phyloP scores from a whole-genome alignment of 2,888 invertebrate genomes.

The Anorthoa munda region DNA sequence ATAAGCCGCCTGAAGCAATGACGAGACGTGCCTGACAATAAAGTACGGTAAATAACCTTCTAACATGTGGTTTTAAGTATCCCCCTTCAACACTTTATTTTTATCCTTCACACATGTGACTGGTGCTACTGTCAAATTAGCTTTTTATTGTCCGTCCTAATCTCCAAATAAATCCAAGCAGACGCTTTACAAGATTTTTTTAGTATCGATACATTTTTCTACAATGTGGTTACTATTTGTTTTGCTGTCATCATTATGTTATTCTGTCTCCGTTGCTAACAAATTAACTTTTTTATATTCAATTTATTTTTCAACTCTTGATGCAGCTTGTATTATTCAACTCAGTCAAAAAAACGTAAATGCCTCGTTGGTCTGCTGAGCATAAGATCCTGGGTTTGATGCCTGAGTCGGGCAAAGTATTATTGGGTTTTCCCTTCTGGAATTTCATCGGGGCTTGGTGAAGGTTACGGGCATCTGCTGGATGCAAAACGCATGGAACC shows the following conservation, averaged over 20 bases:
- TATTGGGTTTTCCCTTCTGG: too few species aligned
- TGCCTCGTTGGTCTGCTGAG: too few species aligned
- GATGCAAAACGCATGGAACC: too few species aligned
- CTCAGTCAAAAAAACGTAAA: not conserved
- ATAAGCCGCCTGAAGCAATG: conserved; percentile 3
- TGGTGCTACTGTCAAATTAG: conserved; percentile 78
- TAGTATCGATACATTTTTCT: conserved; percentile 31
- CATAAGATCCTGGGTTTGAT: too few species aligned
- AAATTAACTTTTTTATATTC: not conserved
- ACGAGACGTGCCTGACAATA: conserved; percentile 38
- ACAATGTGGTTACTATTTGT: conserved; percentile 59
- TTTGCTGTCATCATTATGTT: conserved; percentile 59
- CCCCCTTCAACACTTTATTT: conserved; percentile 73
- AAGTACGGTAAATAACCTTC: conserved; percentile 54
- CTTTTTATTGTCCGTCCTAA: conserved; percentile 81
- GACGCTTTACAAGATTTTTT: conserved; percentile 64
- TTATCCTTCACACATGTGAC: conserved; percentile 81
- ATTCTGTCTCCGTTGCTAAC: conserved; percentile 12
- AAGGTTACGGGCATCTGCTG: too few species aligned
- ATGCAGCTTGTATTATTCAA: not conserved
- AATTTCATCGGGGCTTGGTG: too few species aligned
- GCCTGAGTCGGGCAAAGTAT: too few species aligned
- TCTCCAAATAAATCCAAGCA: conserved; percentile 79
- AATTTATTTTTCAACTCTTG: not conserved
- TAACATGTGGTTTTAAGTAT: conserved; percentile 65